phyloP scores from a whole-genome alignment of 2,797 vertebrate species.

The Otolemur crassicaudatus region DNA sequence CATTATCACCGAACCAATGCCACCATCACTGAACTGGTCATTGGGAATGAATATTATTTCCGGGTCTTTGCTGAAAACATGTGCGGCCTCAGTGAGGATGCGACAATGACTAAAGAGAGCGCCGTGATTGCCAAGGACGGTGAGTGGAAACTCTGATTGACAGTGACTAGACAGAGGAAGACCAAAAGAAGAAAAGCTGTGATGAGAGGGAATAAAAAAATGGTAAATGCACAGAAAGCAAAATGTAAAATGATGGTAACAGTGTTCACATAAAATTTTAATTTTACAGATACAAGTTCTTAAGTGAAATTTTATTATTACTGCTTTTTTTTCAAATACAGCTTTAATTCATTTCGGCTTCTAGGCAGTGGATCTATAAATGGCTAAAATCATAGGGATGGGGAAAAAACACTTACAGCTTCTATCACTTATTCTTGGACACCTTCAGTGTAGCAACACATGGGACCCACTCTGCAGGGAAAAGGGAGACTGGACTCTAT shows the following conservation, averaged over 20 bases:
- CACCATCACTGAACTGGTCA: constrained; percentile 96
- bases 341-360: not conserved
- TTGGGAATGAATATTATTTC: constrained; percentile 99
- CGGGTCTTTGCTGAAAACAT: constrained; percentile 97
- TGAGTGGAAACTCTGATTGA: constrained; percentile 81
- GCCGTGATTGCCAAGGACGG: constrained; percentile 97
- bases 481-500: not conserved
- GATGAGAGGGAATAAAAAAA: not conserved
- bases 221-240: not conserved
- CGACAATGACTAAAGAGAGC: constrained; percentile 95
- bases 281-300: not conserved
- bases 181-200: not conserved
- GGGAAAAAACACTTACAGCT: fast-evolving
- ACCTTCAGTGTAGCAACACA: not conserved
- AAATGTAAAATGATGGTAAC: not conserved
- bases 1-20: constrained; percentile 97
- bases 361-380: not conserved
- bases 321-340: not conserved
- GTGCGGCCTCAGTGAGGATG: constrained; percentile 96
- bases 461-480: not conserved
- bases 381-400: not conserved
- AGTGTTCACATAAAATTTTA: not conserved
- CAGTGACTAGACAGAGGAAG: not conserved
- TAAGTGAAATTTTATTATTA: not conserved
- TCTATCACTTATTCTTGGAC: not conserved